A percentile compares a stretch with the other conserved stretches of the same genome.
Evolutionary conservation across 2,888 invertebrate genomes (phyloP).

Genomic region (Loripinus fragilis): DNA sequence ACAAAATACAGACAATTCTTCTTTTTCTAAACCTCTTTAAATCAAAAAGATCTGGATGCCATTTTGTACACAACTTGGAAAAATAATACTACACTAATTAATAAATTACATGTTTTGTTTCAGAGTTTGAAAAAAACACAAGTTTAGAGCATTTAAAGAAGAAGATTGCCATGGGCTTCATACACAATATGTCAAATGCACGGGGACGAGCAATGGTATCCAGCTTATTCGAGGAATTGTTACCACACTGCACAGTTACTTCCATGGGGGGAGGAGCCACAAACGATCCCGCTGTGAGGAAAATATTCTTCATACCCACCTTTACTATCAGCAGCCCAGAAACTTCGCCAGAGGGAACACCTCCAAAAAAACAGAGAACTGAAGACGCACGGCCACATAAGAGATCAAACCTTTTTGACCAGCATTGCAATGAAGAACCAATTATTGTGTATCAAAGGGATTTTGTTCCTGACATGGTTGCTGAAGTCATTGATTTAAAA

Average conservation of each 20-base stretch:
- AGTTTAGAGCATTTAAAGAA: constrained; percentile 15
- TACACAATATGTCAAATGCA: constrained; percentile 25
- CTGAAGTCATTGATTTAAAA: constrained; percentile 36
- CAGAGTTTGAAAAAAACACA: constrained; percentile 22
- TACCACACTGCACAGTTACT: constrained; percentile 29
- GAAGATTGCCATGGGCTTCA: constrained; percentile 26
- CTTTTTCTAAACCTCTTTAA: too few relatives aligned
- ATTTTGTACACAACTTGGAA: too few relatives aligned
- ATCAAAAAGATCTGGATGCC: too few relatives aligned
- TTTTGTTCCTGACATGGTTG: constrained; percentile 39
- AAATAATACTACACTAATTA: constrained; percentile 31
- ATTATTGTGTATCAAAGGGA: neutral
- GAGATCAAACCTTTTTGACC: constrained; percentile 24
- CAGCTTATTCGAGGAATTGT: constrained; percentile 25
- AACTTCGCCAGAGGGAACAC: constrained; percentile 31
- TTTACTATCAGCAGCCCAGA: constrained; percentile 32
- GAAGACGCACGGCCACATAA: constrained; percentile 30
- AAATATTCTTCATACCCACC: constrained; percentile 36
- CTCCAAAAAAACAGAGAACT: constrained; percentile 21
- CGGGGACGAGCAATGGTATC: constrained; percentile 29
- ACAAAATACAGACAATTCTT: too few relatives aligned
- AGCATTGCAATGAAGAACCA: too few relatives aligned
- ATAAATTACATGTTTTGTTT: constrained; percentile 33
- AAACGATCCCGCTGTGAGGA: constrained; percentile 37
- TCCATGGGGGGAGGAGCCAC: constrained; percentile 36